These are phyloP conservation scores for Drosophila suzukii DNA, from an alignment of 1,140 invertebrate genomes.

Conservation along the genomic window DNA sequence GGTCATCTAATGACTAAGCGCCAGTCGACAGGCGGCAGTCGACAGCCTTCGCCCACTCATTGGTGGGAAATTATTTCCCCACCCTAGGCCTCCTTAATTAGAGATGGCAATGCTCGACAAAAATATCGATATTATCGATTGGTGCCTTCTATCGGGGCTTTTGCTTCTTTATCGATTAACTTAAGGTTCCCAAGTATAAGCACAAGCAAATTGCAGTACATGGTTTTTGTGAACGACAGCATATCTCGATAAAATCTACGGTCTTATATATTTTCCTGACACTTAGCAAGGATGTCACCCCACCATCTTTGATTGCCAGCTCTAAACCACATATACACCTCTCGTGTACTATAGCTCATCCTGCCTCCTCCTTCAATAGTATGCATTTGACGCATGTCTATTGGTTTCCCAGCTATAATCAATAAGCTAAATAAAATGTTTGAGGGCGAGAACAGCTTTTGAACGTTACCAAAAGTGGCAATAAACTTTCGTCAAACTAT, in stretches of 20 bases:
- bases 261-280: neutral
- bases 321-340: neutral
- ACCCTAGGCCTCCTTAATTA: neutral
- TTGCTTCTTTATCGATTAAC: neutral
- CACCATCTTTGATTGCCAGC: neutral
- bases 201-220: neutral
- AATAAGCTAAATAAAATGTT: conserved; percentile 54
- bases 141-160: neutral
- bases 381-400: conserved; percentile 59
- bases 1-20: conserved; percentile 54
- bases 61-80: conserved; percentile 26
- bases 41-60: conserved; percentile 2
- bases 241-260: no score
- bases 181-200: neutral
- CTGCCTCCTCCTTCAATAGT: conserved; percentile 5
- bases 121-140: conserved; percentile 7
- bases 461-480: conserved; percentile 15
- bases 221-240: no score
- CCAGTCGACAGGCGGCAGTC: conserved; percentile 7
- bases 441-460: conserved; percentile 25
- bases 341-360: neutral
- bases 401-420: conserved; percentile 71
- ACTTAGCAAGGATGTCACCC: neutral
- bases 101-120: neutral
- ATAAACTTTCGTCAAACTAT: conserved; percentile 48